Conservation (phyloP, 1,140 invertebrate genomes). For the Oreohelix idahoensis region DNA sequence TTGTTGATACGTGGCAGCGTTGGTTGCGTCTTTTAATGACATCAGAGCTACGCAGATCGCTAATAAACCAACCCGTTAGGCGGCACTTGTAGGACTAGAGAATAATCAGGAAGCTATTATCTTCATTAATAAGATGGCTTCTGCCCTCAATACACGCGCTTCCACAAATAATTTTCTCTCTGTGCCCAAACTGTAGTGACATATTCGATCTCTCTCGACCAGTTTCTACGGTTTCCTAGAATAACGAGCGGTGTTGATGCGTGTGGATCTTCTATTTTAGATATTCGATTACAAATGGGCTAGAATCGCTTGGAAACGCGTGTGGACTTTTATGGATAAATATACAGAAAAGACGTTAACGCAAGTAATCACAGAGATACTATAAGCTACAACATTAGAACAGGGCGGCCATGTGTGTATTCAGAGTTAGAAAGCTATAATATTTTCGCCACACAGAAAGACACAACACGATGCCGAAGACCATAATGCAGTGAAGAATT, state of each 20-base stretch:
- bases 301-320: too few species aligned
- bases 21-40: background rate
- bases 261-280: background rate
- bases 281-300: conserved; percentile 10
- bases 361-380: too few species aligned
- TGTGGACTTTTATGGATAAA: too few species aligned
- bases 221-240: conserved; percentile 4
- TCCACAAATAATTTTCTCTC: conserved; percentile 12
- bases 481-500: too few species aligned
- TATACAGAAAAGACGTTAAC: too few species aligned
- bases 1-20: background rate
- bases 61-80: conserved; percentile 11
- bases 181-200: conserved; percentile 10
- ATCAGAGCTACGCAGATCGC: background rate
- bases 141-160: background rate
- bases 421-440: too few species aligned
- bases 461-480: too few species aligned
- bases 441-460: too few species aligned
- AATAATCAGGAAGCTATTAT: conserved; percentile 12
- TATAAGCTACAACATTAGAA: too few species aligned
- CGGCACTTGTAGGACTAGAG: background rate
- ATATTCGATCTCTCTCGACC: background rate
- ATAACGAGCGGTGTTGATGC: background rate
- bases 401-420: too few species aligned
- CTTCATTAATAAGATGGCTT: conserved; percentile 1